Percentiles rank a stretch among this genome's conserved stretches.
phyloP scores from a whole-genome alignment of 2,797 vertebrate genomes.

The Fringilla coelebs region DNA sequence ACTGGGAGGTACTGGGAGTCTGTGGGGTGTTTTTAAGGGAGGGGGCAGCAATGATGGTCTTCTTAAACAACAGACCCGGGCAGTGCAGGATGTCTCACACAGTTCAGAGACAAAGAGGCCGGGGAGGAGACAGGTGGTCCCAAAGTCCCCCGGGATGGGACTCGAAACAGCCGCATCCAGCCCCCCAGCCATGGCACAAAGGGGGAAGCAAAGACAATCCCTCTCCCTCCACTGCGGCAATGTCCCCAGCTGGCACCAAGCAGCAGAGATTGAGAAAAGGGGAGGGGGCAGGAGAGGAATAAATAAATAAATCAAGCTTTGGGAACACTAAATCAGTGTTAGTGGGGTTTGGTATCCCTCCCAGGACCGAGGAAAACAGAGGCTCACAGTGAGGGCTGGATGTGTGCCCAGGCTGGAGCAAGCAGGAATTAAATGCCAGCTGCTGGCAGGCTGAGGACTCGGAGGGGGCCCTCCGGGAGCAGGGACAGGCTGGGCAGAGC shows the following conservation, averaged over 20 bases:
- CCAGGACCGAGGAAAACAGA: conserved; percentile 21
- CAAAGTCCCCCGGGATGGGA: neutral
- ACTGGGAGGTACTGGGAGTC: too few relatives aligned
- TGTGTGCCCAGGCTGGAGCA: conserved; percentile 14
- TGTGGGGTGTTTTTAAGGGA: neutral
- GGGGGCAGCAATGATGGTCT: neutral
- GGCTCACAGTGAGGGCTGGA: conserved; percentile 39
- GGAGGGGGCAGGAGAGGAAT: neutral
- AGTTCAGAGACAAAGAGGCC: neutral
- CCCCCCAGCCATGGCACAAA: neutral
- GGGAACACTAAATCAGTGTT: neutral
- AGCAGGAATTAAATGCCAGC: conserved; percentile 60
- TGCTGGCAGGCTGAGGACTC: neutral
- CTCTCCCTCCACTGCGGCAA: rapidly evolving
- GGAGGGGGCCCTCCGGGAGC: neutral
- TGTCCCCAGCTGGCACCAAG: conserved; percentile 20
- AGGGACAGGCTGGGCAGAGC: neutral
- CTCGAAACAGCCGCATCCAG: neutral
- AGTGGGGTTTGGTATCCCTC: neutral
- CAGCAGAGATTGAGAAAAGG: neutral
- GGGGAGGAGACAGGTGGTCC: neutral
- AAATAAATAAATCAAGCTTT: neutral
- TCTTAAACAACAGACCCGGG: neutral
- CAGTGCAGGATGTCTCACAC: neutral
- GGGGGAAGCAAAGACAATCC: neutral